phyloP scores from a whole-genome alignment of 1,140 invertebrate genomes.

The Brachionus paranguensis region DNA sequence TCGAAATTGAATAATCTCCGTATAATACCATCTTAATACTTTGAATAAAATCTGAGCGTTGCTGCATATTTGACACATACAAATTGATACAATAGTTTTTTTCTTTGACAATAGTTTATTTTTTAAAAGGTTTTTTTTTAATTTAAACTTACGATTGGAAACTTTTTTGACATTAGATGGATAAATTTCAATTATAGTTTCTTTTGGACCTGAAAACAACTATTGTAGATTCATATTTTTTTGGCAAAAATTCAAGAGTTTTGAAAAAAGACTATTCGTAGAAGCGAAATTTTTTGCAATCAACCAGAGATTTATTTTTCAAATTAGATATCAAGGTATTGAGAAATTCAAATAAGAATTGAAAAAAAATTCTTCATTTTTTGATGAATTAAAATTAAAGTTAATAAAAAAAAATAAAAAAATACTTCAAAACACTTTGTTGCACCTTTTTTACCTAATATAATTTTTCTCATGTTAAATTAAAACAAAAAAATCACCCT shows the following conservation, averaged over 20 bases:
- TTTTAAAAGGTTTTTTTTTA: neutral
- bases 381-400: too few relatives aligned
- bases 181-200: slow-evolving; percentile 2
- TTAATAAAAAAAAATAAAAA: too few relatives aligned
- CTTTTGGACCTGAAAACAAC: neutral
- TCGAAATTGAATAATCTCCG: neutral
- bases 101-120: neutral
- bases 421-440: too few relatives aligned
- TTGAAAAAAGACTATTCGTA: too few relatives aligned
- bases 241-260: neutral
- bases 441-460: too few relatives aligned
- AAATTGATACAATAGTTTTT: slow-evolving; percentile 32
- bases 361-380: too few relatives aligned
- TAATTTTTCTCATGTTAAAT: too few relatives aligned
- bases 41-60: neutral
- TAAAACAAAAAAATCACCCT: too few relatives aligned
- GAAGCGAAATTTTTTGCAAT: too few relatives aligned
- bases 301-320: too few relatives aligned
- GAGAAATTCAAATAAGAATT: too few relatives aligned
- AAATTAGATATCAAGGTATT: too few relatives aligned
- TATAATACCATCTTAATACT: neutral
- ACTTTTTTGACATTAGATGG: neutral
- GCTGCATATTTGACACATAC: neutral
- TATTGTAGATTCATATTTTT: neutral
- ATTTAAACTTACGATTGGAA: neutral